These are phyloP conservation scores for Tauraco erythrolophus DNA, from an alignment of 2,113 vertebrate genomes.

Conservation along the genomic window DNA sequence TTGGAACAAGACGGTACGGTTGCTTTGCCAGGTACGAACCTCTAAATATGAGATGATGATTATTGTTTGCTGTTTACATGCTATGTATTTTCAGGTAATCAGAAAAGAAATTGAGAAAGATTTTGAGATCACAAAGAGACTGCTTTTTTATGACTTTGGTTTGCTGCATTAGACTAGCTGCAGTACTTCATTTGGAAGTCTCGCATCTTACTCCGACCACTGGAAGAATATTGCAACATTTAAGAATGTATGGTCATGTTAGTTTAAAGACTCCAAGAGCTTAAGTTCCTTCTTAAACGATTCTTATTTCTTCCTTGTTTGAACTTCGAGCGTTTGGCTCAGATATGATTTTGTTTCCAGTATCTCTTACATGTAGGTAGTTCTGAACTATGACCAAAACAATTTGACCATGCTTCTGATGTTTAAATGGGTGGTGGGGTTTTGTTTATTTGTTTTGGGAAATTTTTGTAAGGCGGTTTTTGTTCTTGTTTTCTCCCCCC, in stretches of 20 bases:
- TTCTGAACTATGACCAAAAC: not conserved
- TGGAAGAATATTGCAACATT: not conserved
- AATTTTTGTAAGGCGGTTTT: not conserved
- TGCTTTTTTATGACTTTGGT: not conserved
- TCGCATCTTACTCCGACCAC: not conserved
- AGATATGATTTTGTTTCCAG: not conserved
- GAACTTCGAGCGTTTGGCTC: not conserved
- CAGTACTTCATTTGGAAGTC: not conserved
- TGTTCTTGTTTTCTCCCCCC: not conserved
- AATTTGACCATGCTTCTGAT: not conserved
- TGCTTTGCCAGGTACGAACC: constrained; percentile 89
- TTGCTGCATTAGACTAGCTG: not conserved
- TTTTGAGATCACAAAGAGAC: not conserved
- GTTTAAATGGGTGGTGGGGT: not conserved
- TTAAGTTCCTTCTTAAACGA: not conserved
- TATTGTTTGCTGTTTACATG: not conserved
- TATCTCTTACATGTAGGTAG: not conserved
- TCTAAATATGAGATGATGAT: not conserved
- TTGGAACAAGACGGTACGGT: constrained; percentile 94
- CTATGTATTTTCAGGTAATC: not conserved
- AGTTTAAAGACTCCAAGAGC: not conserved
- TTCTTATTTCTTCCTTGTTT: not conserved
- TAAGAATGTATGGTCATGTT: not conserved
- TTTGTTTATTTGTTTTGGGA: not conserved
- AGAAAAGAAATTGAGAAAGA: not conserved